A percentile compares a stretch with the other conserved stretches of the same genome.
Evolutionary conservation across 1,140 invertebrate species (phyloP).

Genomic region (Popillia japonica): DNA sequence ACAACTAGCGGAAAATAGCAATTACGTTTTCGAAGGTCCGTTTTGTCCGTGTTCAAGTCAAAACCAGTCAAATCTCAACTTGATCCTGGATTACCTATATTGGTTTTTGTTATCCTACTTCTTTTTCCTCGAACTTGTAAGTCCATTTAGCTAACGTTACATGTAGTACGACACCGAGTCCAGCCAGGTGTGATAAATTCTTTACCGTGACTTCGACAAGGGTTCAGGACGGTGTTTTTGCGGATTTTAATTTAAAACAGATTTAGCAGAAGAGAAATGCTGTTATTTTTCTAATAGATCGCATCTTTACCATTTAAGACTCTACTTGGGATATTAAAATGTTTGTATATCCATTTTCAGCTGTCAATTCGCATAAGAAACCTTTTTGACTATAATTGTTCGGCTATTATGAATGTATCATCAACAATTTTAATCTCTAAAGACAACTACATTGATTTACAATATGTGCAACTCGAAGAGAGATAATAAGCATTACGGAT

Average conservation of each 20-base stretch:
- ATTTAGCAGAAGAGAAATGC: neutral
- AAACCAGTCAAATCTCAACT: conserved; percentile 24
- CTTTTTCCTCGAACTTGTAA: conserved; percentile 29
- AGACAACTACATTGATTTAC: too few relatives aligned
- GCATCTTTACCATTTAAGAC: neutral
- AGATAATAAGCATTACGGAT: too few relatives aligned
- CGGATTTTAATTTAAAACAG: conserved; percentile 34
- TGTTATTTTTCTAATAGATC: conserved; percentile 23
- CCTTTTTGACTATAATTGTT: too few relatives aligned
- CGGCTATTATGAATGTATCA: too few relatives aligned
- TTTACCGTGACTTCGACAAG: conserved; percentile 27
- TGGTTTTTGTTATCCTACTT: conserved; percentile 40
- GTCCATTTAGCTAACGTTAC: conserved; percentile 29
- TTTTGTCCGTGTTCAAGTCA: conserved; percentile 26
- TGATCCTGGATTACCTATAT: conserved; percentile 44
- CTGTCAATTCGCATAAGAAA: neutral
- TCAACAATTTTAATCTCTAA: too few relatives aligned
- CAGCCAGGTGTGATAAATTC: conserved; percentile 41
- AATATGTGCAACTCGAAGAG: too few relatives aligned
- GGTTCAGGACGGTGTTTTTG: conserved; percentile 27
- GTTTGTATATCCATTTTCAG: neutral
- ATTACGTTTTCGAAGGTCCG: conserved; percentile 21
- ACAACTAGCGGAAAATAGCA: conserved; percentile 40
- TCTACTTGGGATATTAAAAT: neutral
- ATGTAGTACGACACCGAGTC: conserved; percentile 3